Conservation (phyloP, 2,797 vertebrate species). For the Huso huso region DNA sequence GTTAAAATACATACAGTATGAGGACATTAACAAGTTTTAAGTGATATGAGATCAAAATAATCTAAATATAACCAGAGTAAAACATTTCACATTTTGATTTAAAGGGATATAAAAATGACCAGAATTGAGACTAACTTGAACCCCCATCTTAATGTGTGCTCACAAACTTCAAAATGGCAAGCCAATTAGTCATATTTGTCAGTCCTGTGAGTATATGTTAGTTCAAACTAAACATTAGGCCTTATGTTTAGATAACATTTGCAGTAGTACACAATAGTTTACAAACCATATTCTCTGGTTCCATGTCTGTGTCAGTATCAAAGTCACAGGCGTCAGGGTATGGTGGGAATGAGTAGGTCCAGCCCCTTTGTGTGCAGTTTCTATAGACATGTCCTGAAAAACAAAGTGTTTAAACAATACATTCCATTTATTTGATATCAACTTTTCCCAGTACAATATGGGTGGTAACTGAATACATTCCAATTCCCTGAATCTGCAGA, state of each 20-base stretch:
- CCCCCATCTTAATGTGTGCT: background rate
- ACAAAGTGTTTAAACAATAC: background rate
- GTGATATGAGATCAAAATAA: too few relatives aligned
- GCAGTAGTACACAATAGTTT: background rate
- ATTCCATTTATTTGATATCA: background rate
- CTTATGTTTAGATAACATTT: background rate
- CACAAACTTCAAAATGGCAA: background rate
- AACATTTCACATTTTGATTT: too few relatives aligned
- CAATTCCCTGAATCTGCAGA: too few relatives aligned
- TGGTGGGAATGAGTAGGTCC: conserved; percentile 68
- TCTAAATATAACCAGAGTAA: too few relatives aligned
- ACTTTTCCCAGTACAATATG: background rate
- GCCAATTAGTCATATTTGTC: background rate
- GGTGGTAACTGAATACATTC: background rate
- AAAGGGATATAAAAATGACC: too few relatives aligned
- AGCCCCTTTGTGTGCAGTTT: conserved; percentile 64
- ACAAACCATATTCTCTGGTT: conserved; percentile 63
- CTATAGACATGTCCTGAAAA: conserved; percentile 65
- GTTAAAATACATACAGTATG: too few relatives aligned
- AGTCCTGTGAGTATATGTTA: background rate
- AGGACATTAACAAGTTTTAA: too few relatives aligned
- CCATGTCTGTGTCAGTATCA: conserved; percentile 45
- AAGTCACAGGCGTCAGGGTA: conserved; percentile 66
- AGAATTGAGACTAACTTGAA: too few relatives aligned
- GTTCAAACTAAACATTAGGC: background rate